phyloP scores from a whole-genome alignment of 1,140 invertebrate genomes.

The Procambarus virginalis region DNA sequence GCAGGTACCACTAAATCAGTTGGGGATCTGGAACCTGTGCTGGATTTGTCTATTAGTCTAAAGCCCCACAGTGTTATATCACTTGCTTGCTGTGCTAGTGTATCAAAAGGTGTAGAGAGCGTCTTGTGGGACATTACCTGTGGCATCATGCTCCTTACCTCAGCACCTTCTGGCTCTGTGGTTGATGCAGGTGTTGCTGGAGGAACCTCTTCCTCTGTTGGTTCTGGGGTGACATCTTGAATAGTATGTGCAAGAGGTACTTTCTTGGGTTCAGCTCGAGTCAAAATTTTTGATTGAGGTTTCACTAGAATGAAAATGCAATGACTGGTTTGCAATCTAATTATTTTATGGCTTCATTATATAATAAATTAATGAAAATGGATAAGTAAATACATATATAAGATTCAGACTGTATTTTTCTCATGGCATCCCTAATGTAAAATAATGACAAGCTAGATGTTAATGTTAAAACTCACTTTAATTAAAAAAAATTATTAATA shows the following conservation, averaged over 20 bases:
- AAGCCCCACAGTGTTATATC: slow-evolving; percentile 52
- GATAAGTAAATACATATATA: too few relatives aligned
- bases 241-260: not conserved
- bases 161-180: slow-evolving; percentile 25
- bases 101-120: slow-evolving; percentile 24
- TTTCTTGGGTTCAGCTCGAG: slow-evolving; percentile 9
- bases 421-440: too few relatives aligned
- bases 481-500: not conserved
- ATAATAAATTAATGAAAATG: not conserved
- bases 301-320: slow-evolving; percentile 34
- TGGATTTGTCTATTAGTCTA: slow-evolving; percentile 48
- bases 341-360: not conserved
- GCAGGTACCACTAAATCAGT: not conserved
- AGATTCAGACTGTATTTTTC: too few relatives aligned
- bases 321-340: not conserved
- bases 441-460: too few relatives aligned
- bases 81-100: slow-evolving; percentile 48
- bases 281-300: slow-evolving; percentile 41
- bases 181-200: slow-evolving; percentile 15
- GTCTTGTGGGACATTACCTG: slow-evolving; percentile 11
- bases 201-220: not conserved
- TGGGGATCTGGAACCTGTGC: not conserved
- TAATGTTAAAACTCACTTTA: too few relatives aligned
- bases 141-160: slow-evolving; percentile 54
- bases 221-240: not conserved